A percentile compares a stretch with the other conserved stretches of the same genome.
phyloP scores from a whole-genome alignment of 2,113 vertebrate species.

The Hemiscyllium ocellatum region DNA sequence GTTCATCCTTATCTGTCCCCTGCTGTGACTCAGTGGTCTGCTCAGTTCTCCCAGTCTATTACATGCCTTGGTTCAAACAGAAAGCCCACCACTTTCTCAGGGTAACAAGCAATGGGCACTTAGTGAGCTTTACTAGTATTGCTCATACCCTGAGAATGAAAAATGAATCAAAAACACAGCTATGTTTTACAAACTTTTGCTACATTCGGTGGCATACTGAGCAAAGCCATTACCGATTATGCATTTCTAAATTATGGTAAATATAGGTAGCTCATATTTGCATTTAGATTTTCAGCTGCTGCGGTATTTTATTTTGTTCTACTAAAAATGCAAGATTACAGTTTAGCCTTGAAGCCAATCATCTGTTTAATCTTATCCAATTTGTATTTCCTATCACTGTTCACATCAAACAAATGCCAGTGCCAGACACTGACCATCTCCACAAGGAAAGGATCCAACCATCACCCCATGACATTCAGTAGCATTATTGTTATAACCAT shows the following conservation, averaged over 20 bases:
- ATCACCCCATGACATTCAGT: too few relatives aligned
- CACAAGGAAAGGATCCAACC: too few relatives aligned
- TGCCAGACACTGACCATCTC: too few relatives aligned
- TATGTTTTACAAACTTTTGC: neutral
- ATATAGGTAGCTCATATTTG: neutral
- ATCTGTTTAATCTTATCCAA: neutral
- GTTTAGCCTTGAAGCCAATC: neutral
- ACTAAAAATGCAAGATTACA: neutral
- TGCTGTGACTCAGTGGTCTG: too few relatives aligned
- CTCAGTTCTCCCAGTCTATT: neutral
- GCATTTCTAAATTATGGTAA: too few relatives aligned
- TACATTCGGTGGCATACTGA: too few relatives aligned
- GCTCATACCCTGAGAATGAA: neutral
- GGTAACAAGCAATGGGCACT: neutral
- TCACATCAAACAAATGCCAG: too few relatives aligned
- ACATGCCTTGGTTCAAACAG: neutral
- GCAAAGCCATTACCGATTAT: neutral
- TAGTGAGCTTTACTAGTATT: neutral
- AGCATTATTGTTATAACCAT: too few relatives aligned
- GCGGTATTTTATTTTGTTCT: neutral
- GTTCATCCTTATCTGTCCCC: too few relatives aligned
- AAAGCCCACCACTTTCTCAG: neutral
- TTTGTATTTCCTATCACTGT: too few relatives aligned
- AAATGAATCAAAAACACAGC: neutral
- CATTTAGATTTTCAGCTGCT: neutral